Base-by-base conservation (phyloP, 2,797 vertebrate species). In the Anniella stebbinsi region DNA sequence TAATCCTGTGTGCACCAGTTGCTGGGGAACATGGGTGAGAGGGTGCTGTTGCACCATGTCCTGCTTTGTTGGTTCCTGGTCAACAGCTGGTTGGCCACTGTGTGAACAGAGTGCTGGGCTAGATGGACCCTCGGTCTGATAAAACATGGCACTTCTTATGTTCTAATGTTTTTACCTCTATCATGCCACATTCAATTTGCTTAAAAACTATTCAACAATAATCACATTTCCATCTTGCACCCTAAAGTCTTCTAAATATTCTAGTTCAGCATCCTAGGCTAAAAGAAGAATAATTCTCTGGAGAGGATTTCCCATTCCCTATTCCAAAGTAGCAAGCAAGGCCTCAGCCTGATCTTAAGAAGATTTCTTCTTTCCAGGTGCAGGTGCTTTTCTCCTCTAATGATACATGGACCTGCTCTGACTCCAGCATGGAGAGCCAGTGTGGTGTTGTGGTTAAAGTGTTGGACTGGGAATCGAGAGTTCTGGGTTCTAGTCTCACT, bases 171-270 rank as follows among this genome's bases (percentile, higher is more conserved):
- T n/a, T n/a, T 85, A 48, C 45, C 33, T 73, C 69, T 54, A 72
- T 72, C 84, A 85, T 54, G 45, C 21, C 67, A 72, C 86, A 81
- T 81, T 60, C 54, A 23, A n/a, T 67, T 86, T 76, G 73, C 57
- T 63, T 66, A 41, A 76, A 75, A 48, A 17, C 9, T 77, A 66
- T 63, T 80, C 57, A 93, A 90, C 57, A 2, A 8, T 45, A 85
- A 48, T 51, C 25, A 92, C 84, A n/a, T n/a, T 90, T 73, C 48
- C 8, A 92, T 60, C 6, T 66, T 54, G 21, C 63, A 33, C 75
- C 12, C 76, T 41, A 83, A 17, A 80, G 0, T 0, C 72, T 60
- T 54, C 84, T 86, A 36, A 91, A 67, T 0, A 0, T 41, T 89
- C 17, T 54, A 41, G 45, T 90, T 84, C 17, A 18, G 89, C 84